These are phyloP conservation scores for Macrobrachium nipponense DNA, from an alignment of 1,140 invertebrate species.

Conservation along the genomic window DNA sequence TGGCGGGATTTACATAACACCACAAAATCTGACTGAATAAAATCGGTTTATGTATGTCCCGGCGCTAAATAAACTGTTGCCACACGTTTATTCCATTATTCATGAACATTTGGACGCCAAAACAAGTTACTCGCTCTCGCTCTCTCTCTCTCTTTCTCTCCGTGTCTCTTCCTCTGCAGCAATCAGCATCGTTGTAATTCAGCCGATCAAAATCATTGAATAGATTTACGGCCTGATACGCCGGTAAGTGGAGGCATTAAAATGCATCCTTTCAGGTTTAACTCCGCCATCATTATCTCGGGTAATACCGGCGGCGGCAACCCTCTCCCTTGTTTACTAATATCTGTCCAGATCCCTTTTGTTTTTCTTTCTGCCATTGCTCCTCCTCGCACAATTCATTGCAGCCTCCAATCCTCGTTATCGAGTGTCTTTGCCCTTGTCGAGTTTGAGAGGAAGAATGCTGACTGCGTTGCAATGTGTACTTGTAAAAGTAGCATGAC, in stretches of 20 bases:
- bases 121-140: neutral
- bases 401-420: neutral
- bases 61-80: too few species aligned
- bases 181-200: slow-evolving; percentile 13
- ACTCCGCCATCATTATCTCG: neutral
- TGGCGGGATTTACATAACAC: too few species aligned
- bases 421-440: neutral
- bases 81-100: too few species aligned
- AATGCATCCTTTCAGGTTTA: neutral
- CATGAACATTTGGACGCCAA: too few species aligned
- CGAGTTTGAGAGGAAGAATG: neutral
- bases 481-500: too few species aligned
- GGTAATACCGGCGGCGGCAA: neutral
- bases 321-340: neutral
- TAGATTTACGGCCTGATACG: neutral
- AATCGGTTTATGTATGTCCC: too few species aligned
- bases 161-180: neutral
- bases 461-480: too few species aligned
- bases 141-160: slow-evolving; percentile 14
- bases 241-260: neutral
- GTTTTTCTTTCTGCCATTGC: neutral
- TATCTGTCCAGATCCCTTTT: neutral
- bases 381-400: neutral
- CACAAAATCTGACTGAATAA: too few species aligned
- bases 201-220: neutral